Percentiles rank a stretch among this genome's conserved stretches.
Evolutionary conservation across 92 coral and sea anemone species (phyloP).

Genomic region (Blastomussa wellsi): DNA sequence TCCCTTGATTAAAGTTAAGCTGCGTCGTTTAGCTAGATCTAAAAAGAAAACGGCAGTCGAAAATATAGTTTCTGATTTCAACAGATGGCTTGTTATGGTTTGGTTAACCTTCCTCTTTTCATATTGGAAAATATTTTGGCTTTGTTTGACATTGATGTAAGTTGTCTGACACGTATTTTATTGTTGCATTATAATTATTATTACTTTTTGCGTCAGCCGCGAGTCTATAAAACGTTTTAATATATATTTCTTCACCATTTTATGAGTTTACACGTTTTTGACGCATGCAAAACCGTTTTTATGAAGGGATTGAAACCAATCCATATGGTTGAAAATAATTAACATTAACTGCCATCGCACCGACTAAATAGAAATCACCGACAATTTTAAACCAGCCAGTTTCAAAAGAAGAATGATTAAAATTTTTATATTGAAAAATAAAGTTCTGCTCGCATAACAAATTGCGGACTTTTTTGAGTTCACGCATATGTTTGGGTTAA

Average conservation of each 20-base stretch:
- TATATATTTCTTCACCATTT: neutral
- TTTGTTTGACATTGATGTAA: neutral
- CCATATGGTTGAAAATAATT: neutral
- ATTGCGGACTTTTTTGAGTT: neutral
- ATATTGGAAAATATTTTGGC: neutral
- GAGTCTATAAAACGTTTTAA: too few relatives aligned
- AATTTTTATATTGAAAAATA: neutral
- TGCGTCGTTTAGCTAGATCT: neutral
- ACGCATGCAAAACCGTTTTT: too few relatives aligned
- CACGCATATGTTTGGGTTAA: neutral
- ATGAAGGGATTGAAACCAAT: neutral
- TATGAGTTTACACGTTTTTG: neutral
- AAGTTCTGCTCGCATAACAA: neutral
- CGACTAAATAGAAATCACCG: neutral
- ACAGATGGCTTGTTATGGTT: constrained; percentile 23
- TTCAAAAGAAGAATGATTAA: constrained; percentile 3
- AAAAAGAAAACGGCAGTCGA: neutral
- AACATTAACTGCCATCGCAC: neutral
- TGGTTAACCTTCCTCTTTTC: constrained; percentile 2
- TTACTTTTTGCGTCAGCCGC: neutral
- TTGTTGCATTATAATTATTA: neutral
- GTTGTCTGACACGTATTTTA: neutral
- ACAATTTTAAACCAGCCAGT: constrained; percentile 6
- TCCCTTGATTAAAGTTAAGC: neutral
- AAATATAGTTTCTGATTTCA: neutral